Evolutionary conservation across 2,113 vertebrate species (phyloP).

Genomic region (Polypterus bichir): DNA sequence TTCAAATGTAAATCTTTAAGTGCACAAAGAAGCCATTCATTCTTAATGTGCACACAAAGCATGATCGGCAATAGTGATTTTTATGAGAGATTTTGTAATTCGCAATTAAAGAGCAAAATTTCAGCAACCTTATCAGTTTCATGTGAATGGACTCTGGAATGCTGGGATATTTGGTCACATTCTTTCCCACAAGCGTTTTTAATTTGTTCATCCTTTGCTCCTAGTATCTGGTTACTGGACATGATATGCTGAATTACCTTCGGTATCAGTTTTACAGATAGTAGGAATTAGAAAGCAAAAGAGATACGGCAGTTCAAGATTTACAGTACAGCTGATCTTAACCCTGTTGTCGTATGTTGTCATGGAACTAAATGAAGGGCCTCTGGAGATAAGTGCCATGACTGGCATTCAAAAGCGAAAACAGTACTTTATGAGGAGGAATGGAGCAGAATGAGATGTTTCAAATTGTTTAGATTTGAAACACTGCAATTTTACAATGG

Average conservation of each 20-base stretch:
- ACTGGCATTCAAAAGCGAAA: conserved; percentile 40
- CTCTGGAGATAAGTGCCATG: conserved; percentile 43
- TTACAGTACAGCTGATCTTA: conserved; percentile 33
- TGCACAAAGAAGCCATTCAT: too few species aligned
- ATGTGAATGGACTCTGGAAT: conserved; percentile 49
- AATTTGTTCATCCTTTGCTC: conserved; percentile 50
- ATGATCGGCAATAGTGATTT: too few species aligned
- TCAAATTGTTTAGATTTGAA: conserved; percentile 25
- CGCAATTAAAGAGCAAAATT: conserved; percentile 31
- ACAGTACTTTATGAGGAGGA: conserved; percentile 29
- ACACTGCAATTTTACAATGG: conserved; percentile 7
- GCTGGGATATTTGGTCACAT: conserved; percentile 42
- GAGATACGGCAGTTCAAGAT: conserved; percentile 43
- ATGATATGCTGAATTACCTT: conserved; percentile 58
- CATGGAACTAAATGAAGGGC: conserved; percentile 41
- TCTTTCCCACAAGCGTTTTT: conserved; percentile 68
- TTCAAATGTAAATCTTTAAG: too few species aligned
- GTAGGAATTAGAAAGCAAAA: conserved; percentile 51
- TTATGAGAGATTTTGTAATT: too few species aligned
- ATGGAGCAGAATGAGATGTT: conserved; percentile 47
- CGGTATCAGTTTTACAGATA: conserved; percentile 48
- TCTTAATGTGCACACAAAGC: too few species aligned
- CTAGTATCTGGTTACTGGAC: conserved; percentile 59
- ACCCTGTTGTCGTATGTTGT: conserved; percentile 54
- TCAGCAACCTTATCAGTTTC: conserved; percentile 52